A percentile compares a stretch with the other conserved stretches of the same genome.
Conservation (phyloP, 2,888 invertebrate genomes). For the Apeira syringaria region DNA sequence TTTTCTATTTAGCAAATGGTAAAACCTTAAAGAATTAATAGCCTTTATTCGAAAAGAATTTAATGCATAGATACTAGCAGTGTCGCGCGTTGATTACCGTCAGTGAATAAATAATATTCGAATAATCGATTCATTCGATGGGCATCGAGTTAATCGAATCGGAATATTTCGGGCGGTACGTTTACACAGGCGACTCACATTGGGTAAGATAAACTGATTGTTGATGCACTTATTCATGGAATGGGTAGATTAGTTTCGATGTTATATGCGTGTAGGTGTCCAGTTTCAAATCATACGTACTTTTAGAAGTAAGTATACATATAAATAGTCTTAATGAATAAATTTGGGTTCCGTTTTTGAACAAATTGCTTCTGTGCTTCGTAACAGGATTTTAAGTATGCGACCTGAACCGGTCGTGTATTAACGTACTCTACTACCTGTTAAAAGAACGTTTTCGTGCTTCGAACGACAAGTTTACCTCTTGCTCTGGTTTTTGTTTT, state of each 20-base stretch:
- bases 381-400: too few species aligned
- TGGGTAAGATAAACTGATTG: slow-evolving; percentile 9
- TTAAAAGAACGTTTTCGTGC: too few species aligned
- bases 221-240: slow-evolving; percentile 10
- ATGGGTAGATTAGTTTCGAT: slow-evolving; percentile 15
- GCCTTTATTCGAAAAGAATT: slow-evolving; percentile 46
- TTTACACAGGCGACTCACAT: slow-evolving; percentile 3
- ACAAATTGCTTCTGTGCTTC: too few species aligned
- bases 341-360: too few species aligned
- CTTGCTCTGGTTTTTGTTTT: too few species aligned
- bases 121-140: slow-evolving; percentile 47
- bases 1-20: not conserved
- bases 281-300: slow-evolving; percentile 5
- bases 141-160: slow-evolving; percentile 57
- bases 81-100: slow-evolving; percentile 69
- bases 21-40: slow-evolving; percentile 20
- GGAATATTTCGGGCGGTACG: slow-evolving; percentile 42
- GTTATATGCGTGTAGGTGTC: slow-evolving; percentile 7
- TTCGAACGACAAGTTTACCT: too few species aligned
- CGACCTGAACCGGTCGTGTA: too few species aligned
- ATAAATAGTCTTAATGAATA: too few species aligned
- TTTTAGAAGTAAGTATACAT: too few species aligned
- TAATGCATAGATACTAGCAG: slow-evolving; percentile 58
- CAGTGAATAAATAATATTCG: slow-evolving; percentile 67
- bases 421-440: too few species aligned